These are phyloP conservation scores for Heliocidaris tuberculata DNA, from an alignment of 35 echinoderm and acorn worm species.

Conservation along the genomic window DNA sequence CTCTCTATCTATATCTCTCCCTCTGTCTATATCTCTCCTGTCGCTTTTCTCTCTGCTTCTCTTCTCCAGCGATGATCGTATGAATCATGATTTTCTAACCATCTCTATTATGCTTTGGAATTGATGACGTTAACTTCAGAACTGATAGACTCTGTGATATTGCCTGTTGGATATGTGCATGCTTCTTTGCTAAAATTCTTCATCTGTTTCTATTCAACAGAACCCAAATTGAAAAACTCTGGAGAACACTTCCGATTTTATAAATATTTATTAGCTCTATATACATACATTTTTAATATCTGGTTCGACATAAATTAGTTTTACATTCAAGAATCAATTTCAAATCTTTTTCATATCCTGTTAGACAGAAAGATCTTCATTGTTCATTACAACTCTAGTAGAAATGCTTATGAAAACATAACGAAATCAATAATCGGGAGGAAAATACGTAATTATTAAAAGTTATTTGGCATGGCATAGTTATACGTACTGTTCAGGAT, in stretches of 20 bases:
- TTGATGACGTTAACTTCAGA: too few species aligned
- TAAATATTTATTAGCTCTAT: constrained; percentile 8
- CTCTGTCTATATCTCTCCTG: neutral
- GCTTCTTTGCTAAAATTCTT: too few species aligned
- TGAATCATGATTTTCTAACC: too few species aligned
- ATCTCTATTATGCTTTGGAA: too few species aligned
- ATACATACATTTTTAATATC: constrained; percentile 9
- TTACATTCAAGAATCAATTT: neutral
- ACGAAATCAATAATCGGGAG: neutral
- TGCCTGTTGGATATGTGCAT: too few species aligned
- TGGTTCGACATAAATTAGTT: neutral
- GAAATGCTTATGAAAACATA: neutral
- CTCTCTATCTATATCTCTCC: neutral
- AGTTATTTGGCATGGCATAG: neutral
- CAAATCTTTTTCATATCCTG: neutral
- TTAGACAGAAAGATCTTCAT: neutral
- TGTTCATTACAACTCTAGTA: neutral
- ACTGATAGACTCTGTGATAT: too few species aligned
- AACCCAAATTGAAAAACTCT: too few species aligned
- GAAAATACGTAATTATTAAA: neutral
- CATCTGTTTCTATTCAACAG: too few species aligned
- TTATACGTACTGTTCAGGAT: too few species aligned
- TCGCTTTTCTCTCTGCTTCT: too few species aligned
- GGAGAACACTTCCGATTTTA: neutral
- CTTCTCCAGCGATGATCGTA: too few species aligned